Evolutionary conservation across 2,888 invertebrate species (phyloP).

Genomic region (Nomada flava): DNA sequence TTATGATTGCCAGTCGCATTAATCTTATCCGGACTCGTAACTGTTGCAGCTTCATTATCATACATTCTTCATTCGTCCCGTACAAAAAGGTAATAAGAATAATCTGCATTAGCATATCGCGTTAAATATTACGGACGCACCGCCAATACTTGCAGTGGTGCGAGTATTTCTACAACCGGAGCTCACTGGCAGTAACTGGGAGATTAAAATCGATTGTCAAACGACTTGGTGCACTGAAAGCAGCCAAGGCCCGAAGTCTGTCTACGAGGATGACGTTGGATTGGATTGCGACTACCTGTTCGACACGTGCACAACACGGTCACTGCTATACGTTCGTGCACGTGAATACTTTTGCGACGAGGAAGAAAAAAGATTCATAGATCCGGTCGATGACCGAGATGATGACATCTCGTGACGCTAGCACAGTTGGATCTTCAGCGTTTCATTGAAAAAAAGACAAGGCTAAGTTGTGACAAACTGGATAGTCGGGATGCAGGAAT

Average conservation of each 20-base stretch:
- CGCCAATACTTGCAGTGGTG: background rate
- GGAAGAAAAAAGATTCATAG: slow-evolving; percentile 35
- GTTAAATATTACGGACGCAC: slow-evolving; percentile 35
- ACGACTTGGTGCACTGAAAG: slow-evolving; percentile 39
- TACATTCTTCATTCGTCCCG: background rate
- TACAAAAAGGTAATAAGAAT: background rate
- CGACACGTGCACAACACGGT: slow-evolving; percentile 5
- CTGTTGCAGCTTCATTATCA: slow-evolving; percentile 9
- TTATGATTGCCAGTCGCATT: slow-evolving; percentile 20
- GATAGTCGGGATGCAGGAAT: slow-evolving; percentile 37
- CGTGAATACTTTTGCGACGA: background rate
- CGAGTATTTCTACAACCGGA: slow-evolving; percentile 3
- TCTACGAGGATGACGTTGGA: slow-evolving; percentile 34
- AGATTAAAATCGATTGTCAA: slow-evolving; percentile 59
- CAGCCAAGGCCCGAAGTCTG: slow-evolving; percentile 22
- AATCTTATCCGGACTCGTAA: slow-evolving; percentile 13
- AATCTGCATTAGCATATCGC: slow-evolving; percentile 21
- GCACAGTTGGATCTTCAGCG: slow-evolving; percentile 11
- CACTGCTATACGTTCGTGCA: slow-evolving; percentile 6
- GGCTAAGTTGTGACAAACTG: slow-evolving; percentile 31
- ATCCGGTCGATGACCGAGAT: slow-evolving; percentile 55
- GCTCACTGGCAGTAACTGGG: slow-evolving; percentile 11
- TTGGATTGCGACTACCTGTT: slow-evolving; percentile 29
- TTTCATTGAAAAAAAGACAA: slow-evolving; percentile 1
- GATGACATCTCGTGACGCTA: slow-evolving; percentile 4